Base-by-base conservation (phyloP, 2,797 vertebrate genomes). In the Falco biarmicus region DNA sequence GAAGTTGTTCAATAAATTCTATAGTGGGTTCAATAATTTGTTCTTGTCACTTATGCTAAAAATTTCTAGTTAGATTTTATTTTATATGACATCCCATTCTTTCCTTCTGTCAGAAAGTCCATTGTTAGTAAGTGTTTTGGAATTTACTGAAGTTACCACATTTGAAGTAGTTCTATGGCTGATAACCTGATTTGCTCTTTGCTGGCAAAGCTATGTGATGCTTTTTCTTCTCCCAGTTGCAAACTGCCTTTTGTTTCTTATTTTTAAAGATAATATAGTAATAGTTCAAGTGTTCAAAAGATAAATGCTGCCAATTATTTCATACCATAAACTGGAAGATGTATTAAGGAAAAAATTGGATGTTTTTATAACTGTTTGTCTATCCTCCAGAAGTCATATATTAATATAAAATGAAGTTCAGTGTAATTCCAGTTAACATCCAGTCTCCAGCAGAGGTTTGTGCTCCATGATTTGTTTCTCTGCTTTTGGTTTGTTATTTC, bases 281-380 rank as follows among this genome's bases (percentile, higher is more conserved):
- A 21, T 37, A 93, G 39, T 63, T 60, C 10, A 66, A 73, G 28
- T 85, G 68, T 87, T 94, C 51, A 69, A 47, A 93, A 95, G 84
- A 85, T 79, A 91, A 95, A 90, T 80, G 54, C 65, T 89, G 64
- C 82, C 87, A 77, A 66, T 96, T 92, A 74, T 70, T 87, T 51
- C 15, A 3, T 91, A 57, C 84, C 37, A 66, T 70, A 87, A 93
- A 83, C 37, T 85, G 45, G 82, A 92, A 94, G 71, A 80, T 64
- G 45, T 32, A 87, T 64, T 74, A 68, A 83, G 57, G 64, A 61
- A 66, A 93, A 85, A 64, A 50, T 14, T 31, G 56, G 71, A 77
- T 91, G 39, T 75, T 96, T 92, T 89, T 83, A 20, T 83, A 80
- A 68, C 37, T 66, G 60, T 34, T 53, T 87, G 34, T 85, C 68